A percentile compares a stretch with the other conserved stretches of the same genome.
These are phyloP conservation scores for Habropoda laboriosa DNA, from an alignment of 1,140 invertebrate genomes.

Conservation along the genomic window DNA sequence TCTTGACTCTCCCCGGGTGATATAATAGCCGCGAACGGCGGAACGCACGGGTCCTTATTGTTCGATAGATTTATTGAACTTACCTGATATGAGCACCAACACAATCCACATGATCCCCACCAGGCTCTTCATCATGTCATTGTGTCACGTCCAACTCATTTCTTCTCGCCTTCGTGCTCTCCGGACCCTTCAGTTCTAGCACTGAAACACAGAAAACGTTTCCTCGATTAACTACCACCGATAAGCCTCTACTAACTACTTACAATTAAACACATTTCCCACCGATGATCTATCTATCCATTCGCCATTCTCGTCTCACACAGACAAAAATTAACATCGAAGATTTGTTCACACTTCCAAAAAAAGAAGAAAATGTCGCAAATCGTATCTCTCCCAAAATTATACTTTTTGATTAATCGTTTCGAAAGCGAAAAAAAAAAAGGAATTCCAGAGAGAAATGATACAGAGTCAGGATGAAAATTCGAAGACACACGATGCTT, in stretches of 20 bases:
- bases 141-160: slow-evolving; percentile 82
- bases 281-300: too few relatives aligned
- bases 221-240: slow-evolving; percentile 8
- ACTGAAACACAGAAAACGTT: slow-evolving; percentile 64
- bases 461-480: too few relatives aligned
- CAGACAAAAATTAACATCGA: too few relatives aligned
- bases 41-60: slow-evolving; percentile 12
- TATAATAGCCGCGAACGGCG: not conserved
- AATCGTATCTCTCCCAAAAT: too few relatives aligned
- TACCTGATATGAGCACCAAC: slow-evolving; percentile 84
- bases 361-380: too few relatives aligned
- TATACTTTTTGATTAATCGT: too few relatives aligned
- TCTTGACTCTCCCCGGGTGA: not conserved
- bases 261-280: slow-evolving; percentile 23
- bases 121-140: slow-evolving; percentile 84
- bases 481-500: not conserved
- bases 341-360: too few relatives aligned
- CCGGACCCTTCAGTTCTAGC: slow-evolving; percentile 71
- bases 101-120: slow-evolving; percentile 85
- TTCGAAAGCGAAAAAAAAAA: too few relatives aligned
- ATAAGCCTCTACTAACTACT: slow-evolving; percentile 36
- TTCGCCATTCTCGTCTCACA: too few relatives aligned
- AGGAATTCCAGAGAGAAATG: too few relatives aligned
- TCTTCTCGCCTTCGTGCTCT: slow-evolving; percentile 73
- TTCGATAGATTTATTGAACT: slow-evolving; percentile 56